phyloP scores from a whole-genome alignment of 2,797 vertebrate genomes.

The Onychomys torridus region DNA sequence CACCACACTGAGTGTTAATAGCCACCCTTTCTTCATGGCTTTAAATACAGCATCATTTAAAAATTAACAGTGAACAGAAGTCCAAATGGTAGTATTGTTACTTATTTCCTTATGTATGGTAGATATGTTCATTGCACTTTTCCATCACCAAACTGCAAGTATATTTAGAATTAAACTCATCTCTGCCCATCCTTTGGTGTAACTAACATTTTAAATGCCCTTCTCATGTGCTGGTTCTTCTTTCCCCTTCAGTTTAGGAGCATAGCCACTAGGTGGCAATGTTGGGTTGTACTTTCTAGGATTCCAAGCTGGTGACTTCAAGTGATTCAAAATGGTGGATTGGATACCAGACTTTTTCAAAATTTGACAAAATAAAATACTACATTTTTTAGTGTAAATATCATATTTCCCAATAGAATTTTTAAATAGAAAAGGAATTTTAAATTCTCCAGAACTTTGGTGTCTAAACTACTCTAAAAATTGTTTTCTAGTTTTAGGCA shows the following conservation, averaged over 20 bases:
- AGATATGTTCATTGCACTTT: not conserved
- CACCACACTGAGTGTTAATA: not conserved
- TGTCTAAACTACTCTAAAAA: conserved; percentile 53
- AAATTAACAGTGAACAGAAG: not conserved
- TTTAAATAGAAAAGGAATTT: not conserved
- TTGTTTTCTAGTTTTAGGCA: conserved; percentile 28
- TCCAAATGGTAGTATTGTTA: not conserved
- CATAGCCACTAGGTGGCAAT: conserved; percentile 70
- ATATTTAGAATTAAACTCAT: not conserved
- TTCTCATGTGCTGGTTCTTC: not conserved
- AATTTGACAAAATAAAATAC: conserved; percentile 1
- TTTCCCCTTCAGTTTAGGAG: conserved; percentile 63
- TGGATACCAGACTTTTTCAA: not conserved
- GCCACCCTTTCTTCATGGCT: not conserved
- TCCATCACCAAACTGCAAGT: not conserved
- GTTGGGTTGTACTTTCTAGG: conserved; percentile 30
- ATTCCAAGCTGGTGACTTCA: not conserved
- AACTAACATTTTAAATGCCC: not conserved
- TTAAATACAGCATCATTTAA: not conserved
- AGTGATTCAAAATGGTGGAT: conserved; percentile 58
- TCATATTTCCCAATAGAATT: not conserved
- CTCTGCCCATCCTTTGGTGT: not conserved
- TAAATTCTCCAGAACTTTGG: not conserved
- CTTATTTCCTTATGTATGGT: not conserved
- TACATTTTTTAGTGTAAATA: not conserved